Evolutionary conservation across 2,113 vertebrate genomes (phyloP).

Genomic region (Xenopus borealis): DNA sequence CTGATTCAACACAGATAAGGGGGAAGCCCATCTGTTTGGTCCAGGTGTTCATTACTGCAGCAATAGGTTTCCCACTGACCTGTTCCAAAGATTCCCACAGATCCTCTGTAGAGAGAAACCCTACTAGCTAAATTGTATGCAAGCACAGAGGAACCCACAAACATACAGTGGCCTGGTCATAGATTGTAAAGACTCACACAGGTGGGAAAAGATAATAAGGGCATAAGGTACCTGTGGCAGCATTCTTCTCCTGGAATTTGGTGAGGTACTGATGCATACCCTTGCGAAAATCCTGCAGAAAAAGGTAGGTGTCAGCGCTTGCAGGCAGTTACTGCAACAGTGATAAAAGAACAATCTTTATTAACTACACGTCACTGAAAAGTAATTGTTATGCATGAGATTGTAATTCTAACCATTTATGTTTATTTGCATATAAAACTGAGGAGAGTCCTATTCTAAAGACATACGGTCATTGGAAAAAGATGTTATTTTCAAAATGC

Average conservation of each 20-base stretch:
- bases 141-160: too few species aligned
- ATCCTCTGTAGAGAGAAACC: slow-evolving; percentile 75
- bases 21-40: slow-evolving; percentile 98
- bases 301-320: background rate
- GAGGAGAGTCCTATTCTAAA: too few species aligned
- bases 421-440: too few species aligned
- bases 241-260: slow-evolving; percentile 96
- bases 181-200: background rate
- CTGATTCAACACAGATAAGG: slow-evolving; percentile 87
- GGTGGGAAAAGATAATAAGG: background rate
- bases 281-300: slow-evolving; percentile 91
- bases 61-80: slow-evolving; percentile 92
- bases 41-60: slow-evolving; percentile 94
- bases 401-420: too few species aligned
- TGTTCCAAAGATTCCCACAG: slow-evolving; percentile 94
- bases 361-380: too few species aligned
- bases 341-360: too few species aligned
- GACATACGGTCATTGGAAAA: too few species aligned
- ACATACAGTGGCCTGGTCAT: too few species aligned
- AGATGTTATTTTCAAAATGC: too few species aligned
- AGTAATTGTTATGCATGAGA: too few species aligned
- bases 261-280: slow-evolving; percentile 95
- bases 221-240: slow-evolving; percentile 81
- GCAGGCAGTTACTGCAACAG: too few species aligned
- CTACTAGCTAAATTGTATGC: background rate